Evolutionary conservation across 1,140 invertebrate species (phyloP), one percentile per base, ranked within the genome.

Genomic region (Lucilia cuprina): DNA sequence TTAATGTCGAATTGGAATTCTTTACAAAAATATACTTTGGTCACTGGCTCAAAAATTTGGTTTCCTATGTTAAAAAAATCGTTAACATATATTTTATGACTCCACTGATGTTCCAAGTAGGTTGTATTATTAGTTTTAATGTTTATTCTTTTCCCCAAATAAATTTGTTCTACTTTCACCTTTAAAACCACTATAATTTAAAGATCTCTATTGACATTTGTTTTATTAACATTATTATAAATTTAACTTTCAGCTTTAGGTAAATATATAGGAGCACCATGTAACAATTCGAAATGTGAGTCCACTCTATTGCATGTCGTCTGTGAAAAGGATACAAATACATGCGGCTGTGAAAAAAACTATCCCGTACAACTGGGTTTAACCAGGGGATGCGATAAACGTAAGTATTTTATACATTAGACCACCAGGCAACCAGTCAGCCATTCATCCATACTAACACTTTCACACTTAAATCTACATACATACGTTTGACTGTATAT

Each of bases 311-410:
- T 94, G 85, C 95, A 96, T 92, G 95, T 96, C 85, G 93, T 93
- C 91, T 97, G 96, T 91, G 94, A 96, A 91, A 93, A 93, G 60
- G 91, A 93, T 86, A 94, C 94, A 60, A 92, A 92, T 75, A 92
- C 91, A 80, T 97, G 96, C 91, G 94, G 94, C 88, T 97, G 96
- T 89, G 95, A 96, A 86, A 94, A 94, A 87, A 94, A 94, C 86
- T 95, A 95, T 91, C 94, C 95, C 12, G 96, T 97, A 84, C 93
- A 93, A 88, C 93, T 97, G 83, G 95, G 94, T 84, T 92, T 93
- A 84, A 93, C 92, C 84, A 95, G 94, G 88, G 96, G 96, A 86
- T 96, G 96, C 92, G 95, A 94, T 88, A 96, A 96, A 93, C 95
- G 96, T 96, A 92, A 93, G 94, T 93, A 41, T 41, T 41, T 41